A percentile compares a stretch with the other conserved stretches of the same genome.
Conservation (phyloP, 2,113 vertebrate genomes). For the Manacus vitellinus region DNA sequence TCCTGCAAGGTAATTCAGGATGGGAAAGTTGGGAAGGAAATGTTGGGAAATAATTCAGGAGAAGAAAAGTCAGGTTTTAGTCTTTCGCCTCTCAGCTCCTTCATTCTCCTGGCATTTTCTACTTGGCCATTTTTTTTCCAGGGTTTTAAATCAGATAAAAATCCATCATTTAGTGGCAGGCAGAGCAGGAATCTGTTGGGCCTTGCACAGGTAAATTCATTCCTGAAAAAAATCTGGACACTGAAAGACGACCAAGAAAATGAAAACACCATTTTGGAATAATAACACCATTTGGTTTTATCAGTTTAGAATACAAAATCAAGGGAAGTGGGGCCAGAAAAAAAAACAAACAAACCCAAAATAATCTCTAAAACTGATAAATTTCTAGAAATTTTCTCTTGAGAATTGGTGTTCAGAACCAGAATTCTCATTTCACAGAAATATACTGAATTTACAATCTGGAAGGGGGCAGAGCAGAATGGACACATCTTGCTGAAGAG, state of each 20-base stretch:
- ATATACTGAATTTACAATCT: neutral
- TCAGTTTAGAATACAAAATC: neutral
- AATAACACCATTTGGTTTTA: neutral
- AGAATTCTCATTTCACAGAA: neutral
- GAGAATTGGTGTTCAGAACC: neutral
- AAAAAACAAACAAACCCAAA: neutral
- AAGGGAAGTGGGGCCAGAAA: fast-evolving
- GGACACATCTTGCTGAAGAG: neutral
- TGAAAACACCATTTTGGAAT: neutral
- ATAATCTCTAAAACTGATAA: neutral
- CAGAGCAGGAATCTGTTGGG: neutral
- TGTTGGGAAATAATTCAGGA: neutral
- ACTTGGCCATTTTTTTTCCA: neutral
- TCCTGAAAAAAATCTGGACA: neutral
- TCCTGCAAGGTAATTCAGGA: neutral
- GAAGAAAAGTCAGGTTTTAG: neutral
- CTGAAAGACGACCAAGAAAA: neutral
- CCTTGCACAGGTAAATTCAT: neutral
- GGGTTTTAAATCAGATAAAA: neutral
- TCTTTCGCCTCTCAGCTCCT: neutral
- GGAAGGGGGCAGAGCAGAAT: neutral
- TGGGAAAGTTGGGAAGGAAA: neutral
- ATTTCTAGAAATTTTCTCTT: neutral
- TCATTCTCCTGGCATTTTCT: fast-evolving
- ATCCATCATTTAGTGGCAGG: neutral